phyloP scores from a whole-genome alignment of 2,888 invertebrate genomes.

The Phorcus lineatus region DNA sequence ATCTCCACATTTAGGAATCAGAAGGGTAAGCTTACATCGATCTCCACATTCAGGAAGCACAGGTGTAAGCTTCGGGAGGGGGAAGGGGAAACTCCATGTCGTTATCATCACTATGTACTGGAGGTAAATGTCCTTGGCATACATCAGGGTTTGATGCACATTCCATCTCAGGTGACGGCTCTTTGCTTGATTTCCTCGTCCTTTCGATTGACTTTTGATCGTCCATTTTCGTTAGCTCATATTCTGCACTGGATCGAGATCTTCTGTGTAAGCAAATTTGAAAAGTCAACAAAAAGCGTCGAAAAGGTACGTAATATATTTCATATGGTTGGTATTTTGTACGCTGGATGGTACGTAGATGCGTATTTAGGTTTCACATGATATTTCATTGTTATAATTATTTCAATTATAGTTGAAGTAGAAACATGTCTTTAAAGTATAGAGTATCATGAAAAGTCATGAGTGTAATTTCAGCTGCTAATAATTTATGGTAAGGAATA shows the following conservation, averaged over 20 bases:
- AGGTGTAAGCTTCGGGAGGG: neutral
- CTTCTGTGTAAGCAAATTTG: neutral
- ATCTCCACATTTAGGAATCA: no score
- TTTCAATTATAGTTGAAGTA: no score
- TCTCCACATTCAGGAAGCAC: neutral
- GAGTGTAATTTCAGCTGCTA: no score
- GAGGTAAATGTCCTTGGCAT: neutral
- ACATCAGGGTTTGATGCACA: neutral
- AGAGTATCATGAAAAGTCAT: no score
- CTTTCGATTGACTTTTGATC: neutral
- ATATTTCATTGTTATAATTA: no score
- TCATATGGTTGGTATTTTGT: no score
- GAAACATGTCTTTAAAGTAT: no score
- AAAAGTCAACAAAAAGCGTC: neutral
- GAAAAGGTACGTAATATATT: no score
- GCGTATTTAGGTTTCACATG: no score
- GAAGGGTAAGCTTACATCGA: no score
- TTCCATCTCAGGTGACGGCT: neutral
- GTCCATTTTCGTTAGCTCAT: neutral
- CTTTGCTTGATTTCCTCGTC: neutral
- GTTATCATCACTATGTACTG: neutral
- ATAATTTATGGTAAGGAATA: no score
- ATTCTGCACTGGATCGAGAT: neutral
- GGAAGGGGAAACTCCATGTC: neutral
- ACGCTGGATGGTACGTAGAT: no score